Evolutionary conservation across 2,113 vertebrate species (phyloP), one percentile per base, ranked within the genome.

Genomic region (Eurypyga helias): DNA sequence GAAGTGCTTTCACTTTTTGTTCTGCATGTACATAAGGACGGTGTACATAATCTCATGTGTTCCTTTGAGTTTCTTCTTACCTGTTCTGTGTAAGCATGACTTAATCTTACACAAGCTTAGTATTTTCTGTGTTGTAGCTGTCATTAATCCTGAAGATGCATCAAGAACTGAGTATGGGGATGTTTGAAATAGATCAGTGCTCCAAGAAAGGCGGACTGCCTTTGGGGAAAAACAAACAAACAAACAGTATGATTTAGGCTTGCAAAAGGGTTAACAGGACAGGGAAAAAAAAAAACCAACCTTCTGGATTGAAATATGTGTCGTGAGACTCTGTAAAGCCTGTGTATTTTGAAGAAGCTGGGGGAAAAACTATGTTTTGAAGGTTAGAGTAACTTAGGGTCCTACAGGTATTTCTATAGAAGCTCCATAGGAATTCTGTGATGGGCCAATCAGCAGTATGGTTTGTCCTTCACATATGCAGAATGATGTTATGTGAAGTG

Each of bases 1-100:
- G 23, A 88, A 72, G 38, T 60, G 13, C 91, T 81, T 87, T 65
- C n/a, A 58, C 17, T 65, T 89, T 89, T 91, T 77, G 34, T 90
- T 72, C 61, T 65, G 31, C 48, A 54, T 89, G n/a, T 57, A 31
- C 2, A 5, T 54, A 78, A 29, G 16, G 26, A 29, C 10, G 45
- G 52, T 25, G 25, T 58, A 55, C 31, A 1, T 33, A 60, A 76
- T 16, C 10, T 90, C 41, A 13, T 31, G 31, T 45, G 38, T 36
- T 93, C 45, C 36, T 81, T 41, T 67, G 57, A 67, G 34, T 81
- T 87, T 75, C 36, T 49, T 33, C 34, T 79, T 81, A 21, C 14
- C 38, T 6, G 5, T 80, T 82, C 24, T 70, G 51, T 73, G 55
- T 66, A 83, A 87, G 20, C 11, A 9, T 46, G 28, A 65, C 31